Conservation (phyloP, 2,888 invertebrate species). For the Eledone cirrhosa region DNA sequence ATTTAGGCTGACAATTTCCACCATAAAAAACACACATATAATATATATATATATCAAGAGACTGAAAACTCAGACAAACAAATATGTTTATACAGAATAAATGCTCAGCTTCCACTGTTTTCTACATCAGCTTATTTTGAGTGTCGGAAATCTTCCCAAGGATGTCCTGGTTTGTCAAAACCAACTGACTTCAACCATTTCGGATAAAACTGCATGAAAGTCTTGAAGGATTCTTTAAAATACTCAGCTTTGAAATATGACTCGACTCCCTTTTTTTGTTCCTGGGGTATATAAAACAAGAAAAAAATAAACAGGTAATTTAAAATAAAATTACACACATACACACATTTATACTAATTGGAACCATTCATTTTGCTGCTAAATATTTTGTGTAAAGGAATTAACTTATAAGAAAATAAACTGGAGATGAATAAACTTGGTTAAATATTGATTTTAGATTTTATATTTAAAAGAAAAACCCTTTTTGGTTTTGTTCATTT, state of each 20-base stretch:
- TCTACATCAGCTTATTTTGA: conserved; percentile 14
- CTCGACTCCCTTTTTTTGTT: conserved; percentile 37
- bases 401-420: no score
- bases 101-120: conserved; percentile 33
- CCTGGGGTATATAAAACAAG: conserved; percentile 36
- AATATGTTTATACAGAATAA: conserved; percentile 38
- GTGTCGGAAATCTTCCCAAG: conserved; percentile 42
- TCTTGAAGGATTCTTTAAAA: conserved; percentile 41
- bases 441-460: no score
- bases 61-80: neutral
- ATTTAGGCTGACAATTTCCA: no score
- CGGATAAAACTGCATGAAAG: conserved; percentile 51
- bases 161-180: conserved; percentile 41
- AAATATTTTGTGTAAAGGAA: no score
- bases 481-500: no score
- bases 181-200: conserved; percentile 46
- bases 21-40: no score
- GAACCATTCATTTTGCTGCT: no score
- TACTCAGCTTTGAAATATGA: conserved; percentile 31
- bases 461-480: no score
- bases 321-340: neutral
- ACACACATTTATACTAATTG: no score
- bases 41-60: no score
- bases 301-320: neutral
- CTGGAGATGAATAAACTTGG: no score